phyloP scores from a whole-genome alignment of 2,113 vertebrate species.

The Silurus asotus region DNA sequence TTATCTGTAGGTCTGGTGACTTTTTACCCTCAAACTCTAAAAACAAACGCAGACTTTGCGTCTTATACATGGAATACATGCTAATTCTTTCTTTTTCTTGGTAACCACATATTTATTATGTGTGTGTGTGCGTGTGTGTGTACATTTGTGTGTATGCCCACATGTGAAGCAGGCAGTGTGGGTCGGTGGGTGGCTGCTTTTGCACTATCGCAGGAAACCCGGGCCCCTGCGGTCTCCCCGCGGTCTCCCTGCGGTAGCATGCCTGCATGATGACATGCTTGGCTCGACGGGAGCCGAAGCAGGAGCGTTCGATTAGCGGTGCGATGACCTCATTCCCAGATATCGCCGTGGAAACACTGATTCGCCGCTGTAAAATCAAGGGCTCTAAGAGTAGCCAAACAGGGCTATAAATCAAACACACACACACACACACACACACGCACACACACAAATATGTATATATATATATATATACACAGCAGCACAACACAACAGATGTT shows the following conservation, averaged over 20 bases:
- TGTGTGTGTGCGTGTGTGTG: conserved; percentile 24
- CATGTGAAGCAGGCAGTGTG: neutral
- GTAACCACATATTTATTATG: neutral
- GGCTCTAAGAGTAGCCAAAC: conserved; percentile 61
- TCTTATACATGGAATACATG: neutral
- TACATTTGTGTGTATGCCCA: conserved; percentile 11
- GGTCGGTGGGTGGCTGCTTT: neutral
- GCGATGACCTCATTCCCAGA: conserved; percentile 73
- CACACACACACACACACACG: conserved; percentile 1
- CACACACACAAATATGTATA: neutral
- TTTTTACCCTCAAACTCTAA: neutral
- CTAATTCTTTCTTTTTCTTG: neutral
- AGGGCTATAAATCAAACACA: conserved; percentile 60
- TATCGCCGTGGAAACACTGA: conserved; percentile 75
- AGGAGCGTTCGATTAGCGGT: conserved; percentile 63
- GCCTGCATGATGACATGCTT: conserved; percentile 72
- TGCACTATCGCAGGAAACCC: conserved; percentile 31
- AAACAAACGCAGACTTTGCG: neutral
- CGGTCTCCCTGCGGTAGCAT: conserved; percentile 48
- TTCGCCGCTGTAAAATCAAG: conserved; percentile 63
- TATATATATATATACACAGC: neutral
- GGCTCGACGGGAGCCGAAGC: conserved; percentile 64
- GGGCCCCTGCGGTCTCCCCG: conserved; percentile 39
- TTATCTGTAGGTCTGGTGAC: neutral
- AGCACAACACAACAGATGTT: conserved; percentile 22